Percentiles rank a stretch among this genome's conserved stretches.
Conservation (phyloP, 2,888 invertebrate genomes). For the Podabrus alpinus region DNA sequence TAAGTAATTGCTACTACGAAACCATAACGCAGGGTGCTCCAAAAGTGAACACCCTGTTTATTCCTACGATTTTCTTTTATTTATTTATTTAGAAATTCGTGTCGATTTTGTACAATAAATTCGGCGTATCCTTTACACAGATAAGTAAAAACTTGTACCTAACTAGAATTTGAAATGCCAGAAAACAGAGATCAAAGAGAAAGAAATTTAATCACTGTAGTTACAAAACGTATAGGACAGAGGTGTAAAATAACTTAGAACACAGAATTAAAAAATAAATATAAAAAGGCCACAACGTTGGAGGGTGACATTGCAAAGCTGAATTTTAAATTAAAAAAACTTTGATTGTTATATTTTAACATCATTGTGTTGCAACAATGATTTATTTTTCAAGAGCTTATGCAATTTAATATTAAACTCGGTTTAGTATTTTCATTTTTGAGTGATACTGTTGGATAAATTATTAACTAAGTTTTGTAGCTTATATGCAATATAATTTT, state of each 20-base stretch:
- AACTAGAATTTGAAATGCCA: neutral
- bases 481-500: no score
- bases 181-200: neutral
- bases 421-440: no score
- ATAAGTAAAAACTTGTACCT: neutral
- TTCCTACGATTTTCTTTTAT: no score
- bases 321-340: neutral
- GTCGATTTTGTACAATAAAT: no score
- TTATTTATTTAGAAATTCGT: no score
- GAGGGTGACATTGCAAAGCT: neutral
- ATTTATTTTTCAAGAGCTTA: neutral
- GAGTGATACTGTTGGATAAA: neutral
- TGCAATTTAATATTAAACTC: neutral
- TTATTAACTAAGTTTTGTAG: neutral
- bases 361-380: neutral
- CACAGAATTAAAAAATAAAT: neutral
- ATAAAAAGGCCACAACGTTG: neutral
- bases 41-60: neutral
- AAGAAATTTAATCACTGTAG: neutral
- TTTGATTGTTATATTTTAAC: neutral
- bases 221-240: neutral
- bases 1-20: neutral
- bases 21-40: neutral
- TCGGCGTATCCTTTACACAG: no score
- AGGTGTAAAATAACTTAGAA: neutral